Conservation (phyloP, 2,797 vertebrate genomes). For the Sciurus carolinensis region DNA sequence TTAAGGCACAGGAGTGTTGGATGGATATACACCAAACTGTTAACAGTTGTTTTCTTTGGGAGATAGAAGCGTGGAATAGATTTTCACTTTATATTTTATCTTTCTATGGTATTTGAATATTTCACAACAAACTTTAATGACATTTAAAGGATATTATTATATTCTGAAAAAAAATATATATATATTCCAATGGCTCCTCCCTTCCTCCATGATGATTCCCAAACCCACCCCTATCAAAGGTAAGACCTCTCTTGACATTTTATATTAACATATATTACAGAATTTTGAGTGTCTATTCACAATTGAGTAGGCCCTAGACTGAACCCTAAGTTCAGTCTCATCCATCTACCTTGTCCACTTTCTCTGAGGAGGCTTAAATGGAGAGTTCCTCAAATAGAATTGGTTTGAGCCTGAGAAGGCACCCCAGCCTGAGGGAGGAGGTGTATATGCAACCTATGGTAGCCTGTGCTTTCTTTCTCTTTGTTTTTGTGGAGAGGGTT, state of each 20-base stretch:
- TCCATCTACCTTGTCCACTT: not conserved
- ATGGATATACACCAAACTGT: not conserved
- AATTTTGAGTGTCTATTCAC: not conserved
- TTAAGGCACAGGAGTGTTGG: not conserved
- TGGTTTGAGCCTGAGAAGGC: not conserved
- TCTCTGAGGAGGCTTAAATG: not conserved
- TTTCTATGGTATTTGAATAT: slow-evolving; percentile 9
- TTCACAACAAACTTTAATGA: slow-evolving; percentile 15
- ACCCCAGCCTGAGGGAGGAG: not conserved
- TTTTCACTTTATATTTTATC: slow-evolving; percentile 9
- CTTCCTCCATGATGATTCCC: not conserved
- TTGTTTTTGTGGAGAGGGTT: slow-evolving; percentile 22
- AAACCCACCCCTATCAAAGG: not conserved
- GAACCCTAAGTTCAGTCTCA: slow-evolving; percentile 17
- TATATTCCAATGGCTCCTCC: not conserved
- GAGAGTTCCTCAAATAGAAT: slow-evolving; percentile 21
- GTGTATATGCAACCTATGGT: not conserved
- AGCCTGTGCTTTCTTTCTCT: not conserved
- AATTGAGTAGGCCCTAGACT: not conserved
- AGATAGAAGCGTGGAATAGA: not conserved
- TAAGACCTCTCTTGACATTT: not conserved
- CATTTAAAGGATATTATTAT: slow-evolving; percentile 18
- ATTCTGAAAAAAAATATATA: slow-evolving; percentile 23
- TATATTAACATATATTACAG: not conserved
- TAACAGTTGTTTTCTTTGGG: slow-evolving; percentile 1